Base-by-base conservation (phyloP, 2,888 invertebrate genomes). In the Drosophila paramelanica region DNA sequence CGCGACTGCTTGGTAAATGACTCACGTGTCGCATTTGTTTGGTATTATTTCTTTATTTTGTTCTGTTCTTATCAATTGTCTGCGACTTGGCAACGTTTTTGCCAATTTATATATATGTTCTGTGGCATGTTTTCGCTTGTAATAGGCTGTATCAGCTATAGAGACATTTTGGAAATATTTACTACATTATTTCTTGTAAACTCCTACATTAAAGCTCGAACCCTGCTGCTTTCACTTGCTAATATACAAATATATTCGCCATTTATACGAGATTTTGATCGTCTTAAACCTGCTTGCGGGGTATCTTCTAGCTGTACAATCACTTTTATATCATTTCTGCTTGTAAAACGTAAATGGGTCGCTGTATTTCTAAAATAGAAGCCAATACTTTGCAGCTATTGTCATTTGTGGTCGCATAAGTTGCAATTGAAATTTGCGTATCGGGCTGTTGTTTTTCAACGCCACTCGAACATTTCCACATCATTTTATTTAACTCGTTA, bases 261-360 rank as follows among this genome's bases (percentile, higher is more conserved):
- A 27, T 33, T 33, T 33, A 8, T 14, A 39, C 5, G 6, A 13
- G 5, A 6, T 43, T 43, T 23, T 11, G 2, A 5, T 25, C 13
- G 5, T 8, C n/a, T 10, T 17, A 20, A 17, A 3, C 3, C 4
- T 4, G 3, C 1, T 36, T 17, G 23, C 7, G 17, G 38, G 25
- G 41, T 51, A 46, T 27, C 3, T 38, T 13, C n/a, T 1, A 51
- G 31, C 14, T 36, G 1, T 11, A 5, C 33, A 27, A 3, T 11
- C 39, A 11, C 11, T 14, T 10, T 1, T 11, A 36, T 23, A 53
- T 23, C 14, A 33, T 11, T 36, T 43, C n/a, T 14, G 33, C 23
- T 39, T 67, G 39, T 47, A 20, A 42, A 42, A 42, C 60, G 65
- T 68, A 85, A 81, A 82, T 81, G 65, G 81, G 81, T 81, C 81